Percentiles rank a stretch among this genome's conserved stretches.
Conservation (phyloP, 2,113 vertebrate genomes). For the Empidonax alnorum region DNA sequence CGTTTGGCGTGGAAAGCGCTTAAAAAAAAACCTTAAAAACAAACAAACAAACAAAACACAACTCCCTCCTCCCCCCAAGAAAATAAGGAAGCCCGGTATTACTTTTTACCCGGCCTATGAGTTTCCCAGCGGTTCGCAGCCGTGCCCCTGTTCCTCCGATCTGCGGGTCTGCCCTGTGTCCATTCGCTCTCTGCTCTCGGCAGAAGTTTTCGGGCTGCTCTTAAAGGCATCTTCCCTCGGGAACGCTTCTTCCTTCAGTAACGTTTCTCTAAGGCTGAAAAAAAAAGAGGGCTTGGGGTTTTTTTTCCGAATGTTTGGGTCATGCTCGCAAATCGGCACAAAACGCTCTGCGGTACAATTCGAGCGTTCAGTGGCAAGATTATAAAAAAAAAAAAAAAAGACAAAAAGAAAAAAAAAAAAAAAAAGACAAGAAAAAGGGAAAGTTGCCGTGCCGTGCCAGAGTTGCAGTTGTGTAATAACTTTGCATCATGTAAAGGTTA, state of each 20-base stretch:
- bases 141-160: accelerated
- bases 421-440: background rate
- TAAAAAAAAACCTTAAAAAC: background rate
- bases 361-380: background rate
- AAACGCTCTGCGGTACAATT: background rate
- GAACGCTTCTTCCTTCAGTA: background rate
- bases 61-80: too few relatives aligned
- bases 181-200: accelerated
- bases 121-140: background rate
- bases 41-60: too few relatives aligned
- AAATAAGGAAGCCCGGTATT: background rate
- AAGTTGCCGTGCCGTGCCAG: background rate
- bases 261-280: background rate
- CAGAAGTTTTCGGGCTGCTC: accelerated
- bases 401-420: background rate
- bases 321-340: background rate
- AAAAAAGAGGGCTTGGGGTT: background rate
- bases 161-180: accelerated
- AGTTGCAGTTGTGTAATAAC: background rate
- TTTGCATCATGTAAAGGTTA: background rate
- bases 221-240: background rate
- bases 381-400: background rate
- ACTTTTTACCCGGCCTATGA: accelerated
- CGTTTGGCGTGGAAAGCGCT: background rate
- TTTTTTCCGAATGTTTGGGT: background rate